Conservation (phyloP, 92 coral and sea anemone genomes). For the Epizoanthus stellaris region DNA sequence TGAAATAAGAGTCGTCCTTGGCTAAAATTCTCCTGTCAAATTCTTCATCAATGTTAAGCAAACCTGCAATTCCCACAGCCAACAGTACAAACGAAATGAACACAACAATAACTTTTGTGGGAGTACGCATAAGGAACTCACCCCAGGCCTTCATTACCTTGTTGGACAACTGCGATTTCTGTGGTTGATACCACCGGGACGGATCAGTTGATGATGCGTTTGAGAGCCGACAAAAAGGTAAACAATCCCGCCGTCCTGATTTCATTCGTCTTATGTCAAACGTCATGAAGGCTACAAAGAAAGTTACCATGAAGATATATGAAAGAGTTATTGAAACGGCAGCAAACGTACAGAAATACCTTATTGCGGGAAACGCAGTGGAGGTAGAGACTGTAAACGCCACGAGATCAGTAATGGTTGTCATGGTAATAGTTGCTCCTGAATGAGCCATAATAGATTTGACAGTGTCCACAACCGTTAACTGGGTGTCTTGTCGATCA, state of each 20-base stretch:
- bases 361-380: background rate
- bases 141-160: constrained; percentile 50
- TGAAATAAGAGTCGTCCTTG: constrained; percentile 74
- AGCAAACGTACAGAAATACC: background rate
- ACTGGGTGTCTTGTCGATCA: background rate
- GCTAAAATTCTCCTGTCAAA: constrained; percentile 75
- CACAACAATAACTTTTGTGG: background rate
- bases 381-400: background rate
- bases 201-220: constrained; percentile 37
- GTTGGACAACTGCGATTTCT: constrained; percentile 48
- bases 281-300: constrained; percentile 78
- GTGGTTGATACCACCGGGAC: constrained; percentile 70
- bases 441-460: background rate
- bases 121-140: background rate
- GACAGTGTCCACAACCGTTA: constrained; percentile 5
- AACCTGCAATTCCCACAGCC: constrained; percentile 69
- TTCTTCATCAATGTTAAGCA: constrained; percentile 65
- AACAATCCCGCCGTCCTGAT: constrained; percentile 77
- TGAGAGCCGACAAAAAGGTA: constrained; percentile 69
- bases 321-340: background rate
- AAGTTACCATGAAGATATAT: constrained; percentile 75
- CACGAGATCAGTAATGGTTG: background rate
- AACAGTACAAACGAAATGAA: too few species aligned
- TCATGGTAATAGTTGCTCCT: background rate
- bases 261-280: constrained; percentile 79